phyloP scores from a whole-genome alignment of 2,888 invertebrate genomes.

The Hyles lineata region DNA sequence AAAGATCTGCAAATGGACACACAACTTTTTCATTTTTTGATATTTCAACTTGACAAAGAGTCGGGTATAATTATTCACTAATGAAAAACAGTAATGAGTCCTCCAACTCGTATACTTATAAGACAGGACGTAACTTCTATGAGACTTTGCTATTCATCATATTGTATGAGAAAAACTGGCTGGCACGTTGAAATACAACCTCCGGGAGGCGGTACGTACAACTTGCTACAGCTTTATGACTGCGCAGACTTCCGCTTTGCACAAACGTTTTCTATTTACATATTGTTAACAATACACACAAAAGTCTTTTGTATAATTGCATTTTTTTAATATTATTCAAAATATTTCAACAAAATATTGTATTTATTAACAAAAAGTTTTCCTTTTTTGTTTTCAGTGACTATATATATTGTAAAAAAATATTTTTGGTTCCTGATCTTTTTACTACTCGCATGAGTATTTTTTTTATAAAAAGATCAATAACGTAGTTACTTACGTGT shows the following conservation, averaged over 20 bases:
- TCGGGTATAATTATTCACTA: no score
- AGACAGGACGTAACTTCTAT: neutral
- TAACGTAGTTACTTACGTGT: no score
- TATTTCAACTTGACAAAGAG: no score
- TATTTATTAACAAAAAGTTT: no score
- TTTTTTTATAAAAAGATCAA: no score
- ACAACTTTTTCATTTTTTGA: no score
- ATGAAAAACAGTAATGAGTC: neutral
- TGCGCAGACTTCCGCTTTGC: conserved; percentile 10
- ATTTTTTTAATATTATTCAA: neutral
- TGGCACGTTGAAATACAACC: neutral
- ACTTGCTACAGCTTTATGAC: conserved; percentile 8
- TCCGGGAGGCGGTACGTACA: neutral
- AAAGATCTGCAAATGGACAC: no score
- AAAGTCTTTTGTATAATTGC: neutral
- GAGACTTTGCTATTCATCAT: neutral
- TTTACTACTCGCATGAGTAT: no score
- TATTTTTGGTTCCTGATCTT: no score
- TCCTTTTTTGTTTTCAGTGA: no score
- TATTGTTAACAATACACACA: conserved; percentile 1
- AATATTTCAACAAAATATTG: neutral
- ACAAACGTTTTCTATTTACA: neutral
- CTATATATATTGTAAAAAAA: no score
- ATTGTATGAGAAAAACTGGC: neutral
- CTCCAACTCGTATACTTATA: no score